These are phyloP conservation scores for Thaumetopoea pityocampa DNA, from an alignment of 1,140 invertebrate species.

Conservation along the genomic window DNA sequence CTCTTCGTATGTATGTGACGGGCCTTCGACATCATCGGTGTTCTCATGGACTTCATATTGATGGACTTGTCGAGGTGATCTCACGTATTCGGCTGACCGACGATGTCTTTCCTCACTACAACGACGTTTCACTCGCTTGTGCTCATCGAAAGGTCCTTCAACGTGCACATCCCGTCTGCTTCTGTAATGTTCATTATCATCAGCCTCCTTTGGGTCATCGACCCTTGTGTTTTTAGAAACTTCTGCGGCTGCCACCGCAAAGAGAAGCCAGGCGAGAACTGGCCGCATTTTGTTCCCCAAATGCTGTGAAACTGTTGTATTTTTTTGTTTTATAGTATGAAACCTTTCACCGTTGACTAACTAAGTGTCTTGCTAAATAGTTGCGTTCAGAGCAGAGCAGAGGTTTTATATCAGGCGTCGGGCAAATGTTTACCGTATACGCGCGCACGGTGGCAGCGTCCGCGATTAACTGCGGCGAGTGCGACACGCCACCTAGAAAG, in stretches of 20 bases:
- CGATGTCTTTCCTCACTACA: constrained; percentile 31
- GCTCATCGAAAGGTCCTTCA: constrained; percentile 40
- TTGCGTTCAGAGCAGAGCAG: constrained; percentile 11
- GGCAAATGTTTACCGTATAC: constrained; percentile 29
- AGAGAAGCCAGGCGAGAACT: constrained; percentile 38
- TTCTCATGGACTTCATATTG: constrained; percentile 74
- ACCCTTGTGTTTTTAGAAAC: constrained; percentile 52
- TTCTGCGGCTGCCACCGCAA: constrained; percentile 37
- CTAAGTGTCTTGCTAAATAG: constrained; percentile 32
- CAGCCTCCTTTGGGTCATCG: constrained; percentile 49
- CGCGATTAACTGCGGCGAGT: constrained; percentile 21
- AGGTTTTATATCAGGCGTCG: constrained; percentile 32
- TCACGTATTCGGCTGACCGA: constrained; percentile 40
- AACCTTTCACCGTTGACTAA: constrained; percentile 58
- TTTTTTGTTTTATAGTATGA: constrained; percentile 59
- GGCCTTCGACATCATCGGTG: constrained; percentile 57
- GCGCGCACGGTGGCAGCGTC: constrained; percentile 31
- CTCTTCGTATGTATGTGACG: constrained; percentile 55
- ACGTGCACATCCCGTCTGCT: constrained; percentile 35
- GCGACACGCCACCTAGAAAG: constrained; percentile 39
- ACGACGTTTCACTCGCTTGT: constrained; percentile 42
- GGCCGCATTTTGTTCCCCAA: constrained; percentile 46
- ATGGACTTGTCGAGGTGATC: constrained; percentile 57
- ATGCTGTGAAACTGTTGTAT: constrained; percentile 25
- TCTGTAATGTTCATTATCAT: constrained; percentile 41